Evolutionary conservation across 2,888 invertebrate genomes (phyloP).

Genomic region (Rotaria socialis): DNA sequence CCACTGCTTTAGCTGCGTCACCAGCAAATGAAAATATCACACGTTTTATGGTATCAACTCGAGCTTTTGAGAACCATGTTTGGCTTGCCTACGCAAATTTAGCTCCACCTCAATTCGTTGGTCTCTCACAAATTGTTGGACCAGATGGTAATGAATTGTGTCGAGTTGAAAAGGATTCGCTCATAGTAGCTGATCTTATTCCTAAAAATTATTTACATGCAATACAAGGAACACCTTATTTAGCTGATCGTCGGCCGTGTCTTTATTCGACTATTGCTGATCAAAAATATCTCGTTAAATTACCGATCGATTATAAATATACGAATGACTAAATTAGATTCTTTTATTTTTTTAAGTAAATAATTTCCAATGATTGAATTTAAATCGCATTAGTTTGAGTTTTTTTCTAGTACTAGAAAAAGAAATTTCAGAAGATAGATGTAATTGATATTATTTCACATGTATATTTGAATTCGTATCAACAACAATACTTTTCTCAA

Average conservation of each 20-base stretch:
- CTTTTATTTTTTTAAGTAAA: too few relatives aligned
- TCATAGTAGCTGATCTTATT: not conserved
- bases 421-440: too few relatives aligned
- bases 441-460: too few relatives aligned
- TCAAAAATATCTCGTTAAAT: not conserved
- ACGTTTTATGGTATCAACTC: not conserved
- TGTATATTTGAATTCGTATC: too few relatives aligned
- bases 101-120: not conserved
- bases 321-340: not conserved
- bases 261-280: not conserved
- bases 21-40: not conserved
- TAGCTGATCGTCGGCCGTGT: not conserved
- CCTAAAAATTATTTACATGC: not conserved
- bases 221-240: not conserved
- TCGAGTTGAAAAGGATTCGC: not conserved
- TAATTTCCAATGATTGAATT: too few relatives aligned
- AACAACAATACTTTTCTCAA: too few relatives aligned
- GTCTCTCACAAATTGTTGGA: not conserved
- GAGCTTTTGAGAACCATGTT: conserved; percentile 30
- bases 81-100: conserved; percentile 30
- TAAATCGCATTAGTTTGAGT: too few relatives aligned
- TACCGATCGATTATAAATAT: not conserved
- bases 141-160: conserved; percentile 28
- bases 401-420: too few relatives aligned
- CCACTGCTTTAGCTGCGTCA: not conserved